A percentile compares a stretch with the other conserved stretches of the same genome.
phyloP scores from a whole-genome alignment of 2,888 invertebrate species.

The Lutraria lutraria region DNA sequence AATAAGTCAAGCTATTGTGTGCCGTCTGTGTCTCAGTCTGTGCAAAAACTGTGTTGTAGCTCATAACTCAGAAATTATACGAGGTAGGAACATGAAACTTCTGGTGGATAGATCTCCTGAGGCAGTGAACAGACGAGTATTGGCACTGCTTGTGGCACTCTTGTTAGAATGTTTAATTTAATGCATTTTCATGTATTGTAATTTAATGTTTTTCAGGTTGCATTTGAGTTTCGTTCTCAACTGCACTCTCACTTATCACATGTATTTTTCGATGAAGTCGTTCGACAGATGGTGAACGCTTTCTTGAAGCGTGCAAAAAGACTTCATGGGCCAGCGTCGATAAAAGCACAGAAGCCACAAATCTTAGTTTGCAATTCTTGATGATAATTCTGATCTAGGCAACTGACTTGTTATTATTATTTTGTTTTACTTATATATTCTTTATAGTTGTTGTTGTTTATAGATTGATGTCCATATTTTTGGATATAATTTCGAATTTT shows the following conservation, averaged over 20 bases:
- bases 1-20: no score
- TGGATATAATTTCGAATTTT: not conserved
- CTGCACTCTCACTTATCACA: constrained; percentile 96
- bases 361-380: constrained; percentile 75
- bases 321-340: constrained; percentile 90
- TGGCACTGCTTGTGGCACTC: no score
- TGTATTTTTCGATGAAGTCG: constrained; percentile 97
- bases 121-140: no score
- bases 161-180: no score
- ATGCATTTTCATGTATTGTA: not conserved
- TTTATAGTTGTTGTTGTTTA: not conserved
- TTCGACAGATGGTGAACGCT: constrained; percentile 97
- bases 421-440: not conserved
- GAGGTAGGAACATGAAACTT: no score
- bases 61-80: no score
- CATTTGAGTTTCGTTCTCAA: constrained; percentile 96
- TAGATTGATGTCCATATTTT: not conserved
- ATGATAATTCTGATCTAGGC: constrained; percentile 49
- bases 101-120: no score
- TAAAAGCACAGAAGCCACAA: constrained; percentile 80
- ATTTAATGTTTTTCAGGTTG: constrained; percentile 80
- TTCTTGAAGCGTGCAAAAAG: constrained; percentile 94
- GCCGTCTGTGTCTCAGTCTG: no score
- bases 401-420: not conserved
- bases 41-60: no score